Evolutionary conservation across 2,888 invertebrate genomes (phyloP).

Genomic region (Meiosimyza platycephala): DNA sequence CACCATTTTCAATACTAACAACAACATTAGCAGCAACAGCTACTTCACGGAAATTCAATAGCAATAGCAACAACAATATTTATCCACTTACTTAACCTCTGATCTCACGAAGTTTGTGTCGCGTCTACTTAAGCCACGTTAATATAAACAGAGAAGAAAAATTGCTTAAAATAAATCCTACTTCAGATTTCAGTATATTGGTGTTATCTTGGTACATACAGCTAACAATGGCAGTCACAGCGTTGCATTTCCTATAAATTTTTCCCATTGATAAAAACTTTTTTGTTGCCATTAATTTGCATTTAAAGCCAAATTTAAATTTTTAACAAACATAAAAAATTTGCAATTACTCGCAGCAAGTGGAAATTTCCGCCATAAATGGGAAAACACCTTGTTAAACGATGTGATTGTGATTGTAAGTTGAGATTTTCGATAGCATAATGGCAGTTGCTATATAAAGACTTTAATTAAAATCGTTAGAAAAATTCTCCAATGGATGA

Average conservation of each 20-base stretch:
- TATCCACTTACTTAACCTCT: slow-evolving; percentile 36
- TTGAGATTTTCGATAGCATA: too few relatives aligned
- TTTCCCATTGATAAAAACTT: background rate
- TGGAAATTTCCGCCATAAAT: too few relatives aligned
- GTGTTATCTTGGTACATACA: slow-evolving; percentile 5
- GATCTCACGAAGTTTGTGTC: slow-evolving; percentile 37
- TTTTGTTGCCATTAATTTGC: too few relatives aligned
- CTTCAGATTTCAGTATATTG: slow-evolving; percentile 5
- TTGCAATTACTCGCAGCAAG: background rate
- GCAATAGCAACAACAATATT: background rate
- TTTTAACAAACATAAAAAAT: slow-evolving; percentile 1
- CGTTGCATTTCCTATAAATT: background rate
- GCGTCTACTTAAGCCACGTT: background rate
- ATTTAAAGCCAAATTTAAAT: slow-evolving; percentile 7
- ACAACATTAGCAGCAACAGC: slow-evolving; percentile 8
- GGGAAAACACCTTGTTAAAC: too few relatives aligned
- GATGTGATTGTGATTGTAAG: too few relatives aligned
- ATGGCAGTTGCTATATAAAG: too few relatives aligned
- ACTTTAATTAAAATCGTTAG: too few relatives aligned
- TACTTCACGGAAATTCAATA: background rate
- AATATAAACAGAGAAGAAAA: slow-evolving; percentile 6
- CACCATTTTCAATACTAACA: background rate
- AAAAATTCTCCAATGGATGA: too few relatives aligned
- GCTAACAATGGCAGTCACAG: background rate
- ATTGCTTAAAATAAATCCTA: background rate